phyloP scores from a whole-genome alignment of 2,888 invertebrate genomes.

The Syrphus vitripennis region DNA sequence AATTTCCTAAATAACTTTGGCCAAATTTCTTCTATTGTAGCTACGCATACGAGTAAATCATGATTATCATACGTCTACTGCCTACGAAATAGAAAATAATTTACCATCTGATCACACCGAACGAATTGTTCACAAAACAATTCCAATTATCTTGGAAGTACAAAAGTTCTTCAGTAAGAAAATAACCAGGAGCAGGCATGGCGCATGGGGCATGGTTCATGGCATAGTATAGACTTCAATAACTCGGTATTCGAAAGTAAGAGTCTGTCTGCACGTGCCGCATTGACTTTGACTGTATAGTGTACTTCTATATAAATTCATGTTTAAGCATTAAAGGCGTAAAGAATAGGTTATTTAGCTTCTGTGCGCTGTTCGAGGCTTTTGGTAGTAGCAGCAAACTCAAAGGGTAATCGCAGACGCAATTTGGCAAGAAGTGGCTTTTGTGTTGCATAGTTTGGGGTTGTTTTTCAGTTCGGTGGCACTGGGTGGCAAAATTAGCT shows the following conservation, averaged over 20 bases:
- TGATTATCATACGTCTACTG: not conserved
- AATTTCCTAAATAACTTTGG: not conserved
- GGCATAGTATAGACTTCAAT: not conserved
- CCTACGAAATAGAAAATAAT: slow-evolving; percentile 54
- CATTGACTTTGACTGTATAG: slow-evolving; percentile 54
- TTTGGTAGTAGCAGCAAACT: slow-evolving; percentile 22
- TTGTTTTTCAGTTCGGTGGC: slow-evolving; percentile 39
- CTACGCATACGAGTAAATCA: not conserved
- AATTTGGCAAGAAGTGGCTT: slow-evolving; percentile 67
- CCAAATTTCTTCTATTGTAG: not conserved
- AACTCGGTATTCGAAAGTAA: slow-evolving; percentile 54
- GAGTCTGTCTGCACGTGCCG: slow-evolving; percentile 65
- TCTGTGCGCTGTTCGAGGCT: not conserved
- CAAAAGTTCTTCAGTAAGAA: slow-evolving; percentile 32
- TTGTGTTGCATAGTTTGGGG: slow-evolving; percentile 36
- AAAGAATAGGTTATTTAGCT: slow-evolving; percentile 30
- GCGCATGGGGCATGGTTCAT: too few species aligned
- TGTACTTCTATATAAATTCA: slow-evolving; percentile 3
- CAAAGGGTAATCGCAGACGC: slow-evolving; percentile 58
- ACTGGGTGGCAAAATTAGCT: slow-evolving; percentile 62
- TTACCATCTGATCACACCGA: slow-evolving; percentile 58
- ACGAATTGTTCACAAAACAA: slow-evolving; percentile 61
- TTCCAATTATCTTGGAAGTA: slow-evolving; percentile 53
- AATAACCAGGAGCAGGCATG: not conserved
- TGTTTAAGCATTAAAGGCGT: slow-evolving; percentile 10